These are phyloP conservation scores for Scyliorhinus canicula DNA, from an alignment of 2,797 vertebrate genomes.

Conservation along the genomic window DNA sequence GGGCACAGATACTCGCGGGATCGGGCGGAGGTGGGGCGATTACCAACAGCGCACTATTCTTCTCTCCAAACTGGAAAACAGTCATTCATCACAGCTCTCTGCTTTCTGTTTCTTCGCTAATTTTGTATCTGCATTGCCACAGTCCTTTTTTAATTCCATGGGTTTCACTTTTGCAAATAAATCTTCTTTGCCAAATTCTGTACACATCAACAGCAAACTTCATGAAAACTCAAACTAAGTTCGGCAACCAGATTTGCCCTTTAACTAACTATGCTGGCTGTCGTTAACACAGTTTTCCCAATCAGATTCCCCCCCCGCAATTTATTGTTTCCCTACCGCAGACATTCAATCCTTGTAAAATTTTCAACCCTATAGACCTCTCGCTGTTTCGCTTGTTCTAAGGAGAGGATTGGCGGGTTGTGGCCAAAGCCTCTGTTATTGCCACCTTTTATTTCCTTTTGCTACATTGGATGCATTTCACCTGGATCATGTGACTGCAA, in stretches of 20 bases:
- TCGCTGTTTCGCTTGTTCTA: neutral
- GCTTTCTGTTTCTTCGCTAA: neutral
- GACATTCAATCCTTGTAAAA: neutral
- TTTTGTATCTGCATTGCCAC: neutral
- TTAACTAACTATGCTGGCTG: neutral
- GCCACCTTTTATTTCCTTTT: too few relatives aligned
- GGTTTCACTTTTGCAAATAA: neutral
- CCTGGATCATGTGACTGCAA: neutral
- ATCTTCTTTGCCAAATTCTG: neutral
- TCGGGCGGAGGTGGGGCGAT: too few relatives aligned
- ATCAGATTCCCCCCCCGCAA: neutral
- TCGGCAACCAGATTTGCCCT: neutral
- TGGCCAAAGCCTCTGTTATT: neutral
- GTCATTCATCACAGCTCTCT: neutral
- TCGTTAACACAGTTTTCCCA: neutral
- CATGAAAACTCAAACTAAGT: neutral
- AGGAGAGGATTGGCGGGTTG: neutral
- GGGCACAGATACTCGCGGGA: too few relatives aligned
- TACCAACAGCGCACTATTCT: neutral
- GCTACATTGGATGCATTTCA: neutral
- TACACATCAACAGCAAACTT: neutral
- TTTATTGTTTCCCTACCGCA: neutral
- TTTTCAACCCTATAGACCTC: neutral
- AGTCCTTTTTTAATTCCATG: neutral
- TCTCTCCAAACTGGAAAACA: neutral